These are phyloP conservation scores for Plumapathes pennacea DNA, from an alignment of 92 coral and sea anemone species.

Conservation along the genomic window DNA sequence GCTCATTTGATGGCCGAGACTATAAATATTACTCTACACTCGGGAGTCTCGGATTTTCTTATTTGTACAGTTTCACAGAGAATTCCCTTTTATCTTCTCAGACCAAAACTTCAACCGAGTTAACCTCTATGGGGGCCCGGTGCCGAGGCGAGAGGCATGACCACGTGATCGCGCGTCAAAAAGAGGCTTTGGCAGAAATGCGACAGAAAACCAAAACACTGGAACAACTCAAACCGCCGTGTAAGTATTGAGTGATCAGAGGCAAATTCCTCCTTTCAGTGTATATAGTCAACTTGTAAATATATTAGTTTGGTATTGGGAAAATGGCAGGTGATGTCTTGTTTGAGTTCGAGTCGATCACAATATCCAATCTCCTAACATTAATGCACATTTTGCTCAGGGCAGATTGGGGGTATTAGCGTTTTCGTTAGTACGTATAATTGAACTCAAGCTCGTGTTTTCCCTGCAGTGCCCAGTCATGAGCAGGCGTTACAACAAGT, in stretches of 20 bases:
- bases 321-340: no score
- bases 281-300: no score
- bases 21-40: no score
- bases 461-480: conserved; percentile 70
- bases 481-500: conserved; percentile 90
- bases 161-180: conserved; percentile 79
- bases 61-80: no score
- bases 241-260: conserved; percentile 37
- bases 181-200: conserved; percentile 82
- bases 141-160: conserved; percentile 92
- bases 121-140: conserved; percentile 61
- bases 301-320: no score
- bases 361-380: no score
- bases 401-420: neutral
- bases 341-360: no score
- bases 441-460: neutral
- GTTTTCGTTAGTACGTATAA: neutral
- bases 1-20: no score
- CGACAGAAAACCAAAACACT: conserved; percentile 73
- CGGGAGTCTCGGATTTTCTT: no score
- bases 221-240: conserved; percentile 87
- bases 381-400: neutral
- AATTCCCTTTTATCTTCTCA: conserved; percentile 16
- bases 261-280: neutral
- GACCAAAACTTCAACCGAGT: conserved; percentile 58